A percentile compares a stretch with the other conserved stretches of the same genome.
These are phyloP conservation scores for Brachirus orientalis DNA, from an alignment of 2,113 vertebrate species.

Conservation along the genomic window DNA sequence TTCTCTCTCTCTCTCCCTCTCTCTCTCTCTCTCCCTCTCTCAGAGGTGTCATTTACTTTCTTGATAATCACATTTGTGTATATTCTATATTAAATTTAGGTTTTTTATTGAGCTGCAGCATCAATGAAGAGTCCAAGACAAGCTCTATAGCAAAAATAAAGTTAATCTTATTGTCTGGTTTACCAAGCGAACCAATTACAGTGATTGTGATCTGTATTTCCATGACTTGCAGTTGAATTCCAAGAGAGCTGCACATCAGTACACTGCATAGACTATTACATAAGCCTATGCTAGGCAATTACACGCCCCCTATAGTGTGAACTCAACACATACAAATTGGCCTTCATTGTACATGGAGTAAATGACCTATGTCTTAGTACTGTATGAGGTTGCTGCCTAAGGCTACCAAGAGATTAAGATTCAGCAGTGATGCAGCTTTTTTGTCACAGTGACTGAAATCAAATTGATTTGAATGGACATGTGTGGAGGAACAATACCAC, in stretches of 20 bases:
- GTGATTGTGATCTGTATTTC: too few relatives aligned
- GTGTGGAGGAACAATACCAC: slow-evolving; percentile 4
- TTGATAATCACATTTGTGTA: background rate
- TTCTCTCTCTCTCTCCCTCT: too few relatives aligned
- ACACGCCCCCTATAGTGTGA: background rate
- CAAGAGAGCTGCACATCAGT: too few relatives aligned
- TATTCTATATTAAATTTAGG: too few relatives aligned
- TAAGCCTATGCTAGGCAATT: background rate
- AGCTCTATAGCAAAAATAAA: too few relatives aligned
- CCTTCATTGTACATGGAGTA: slow-evolving; percentile 6
- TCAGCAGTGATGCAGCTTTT: slow-evolving; percentile 39
- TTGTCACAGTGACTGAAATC: background rate
- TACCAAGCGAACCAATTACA: too few relatives aligned
- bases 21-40: too few relatives aligned
- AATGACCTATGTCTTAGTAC: slow-evolving; percentile 8
- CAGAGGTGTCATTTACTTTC: background rate
- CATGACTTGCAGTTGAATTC: too few relatives aligned
- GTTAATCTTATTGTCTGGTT: too few relatives aligned
- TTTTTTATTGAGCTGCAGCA: background rate
- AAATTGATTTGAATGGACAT: slow-evolving; percentile 41
- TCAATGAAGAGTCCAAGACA: too few relatives aligned
- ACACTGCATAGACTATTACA: too few relatives aligned
- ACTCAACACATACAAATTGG: background rate
- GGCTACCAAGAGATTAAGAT: slow-evolving; percentile 28
- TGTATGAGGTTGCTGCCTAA: slow-evolving; percentile 19